Evolutionary conservation across 2,888 invertebrate genomes (phyloP).

Genomic region (Limenitis camilla): DNA sequence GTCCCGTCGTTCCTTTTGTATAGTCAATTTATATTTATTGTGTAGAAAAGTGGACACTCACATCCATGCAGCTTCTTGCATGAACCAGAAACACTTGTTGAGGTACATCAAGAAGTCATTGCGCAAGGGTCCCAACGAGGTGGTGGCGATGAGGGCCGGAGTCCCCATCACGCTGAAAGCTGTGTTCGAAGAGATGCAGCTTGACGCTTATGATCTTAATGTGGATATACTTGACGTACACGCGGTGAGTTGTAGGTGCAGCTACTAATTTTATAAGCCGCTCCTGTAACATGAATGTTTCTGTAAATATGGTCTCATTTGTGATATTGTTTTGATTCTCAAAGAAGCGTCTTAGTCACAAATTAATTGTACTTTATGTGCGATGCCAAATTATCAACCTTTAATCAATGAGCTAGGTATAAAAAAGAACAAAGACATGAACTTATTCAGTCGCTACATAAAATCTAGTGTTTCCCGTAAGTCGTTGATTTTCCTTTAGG

Average conservation of each 20-base stretch:
- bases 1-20: too few relatives aligned
- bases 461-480: background rate
- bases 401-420: too few relatives aligned
- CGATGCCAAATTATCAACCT: too few relatives aligned
- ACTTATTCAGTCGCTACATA: too few relatives aligned
- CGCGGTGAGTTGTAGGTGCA: conserved; percentile 83
- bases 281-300: too few relatives aligned
- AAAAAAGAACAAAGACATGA: too few relatives aligned
- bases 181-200: conserved; percentile 97
- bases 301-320: conserved; percentile 2
- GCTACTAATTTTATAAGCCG: background rate
- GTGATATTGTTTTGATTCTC: background rate
- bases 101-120: conserved; percentile 99
- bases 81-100: conserved; percentile 99
- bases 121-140: conserved; percentile 87
- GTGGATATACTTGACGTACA: conserved; percentile 99
- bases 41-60: conserved; percentile 95
- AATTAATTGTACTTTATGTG: too few relatives aligned
- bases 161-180: conserved; percentile 91
- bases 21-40: too few relatives aligned
- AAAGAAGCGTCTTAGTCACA: too few relatives aligned
- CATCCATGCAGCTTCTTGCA: conserved; percentile 98
- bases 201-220: conserved; percentile 97
- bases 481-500: conserved; percentile 61
- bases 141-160: conserved; percentile 71